These are phyloP conservation scores for Gallinago nigripennis DNA, from an alignment of 2,797 vertebrate genomes.

Conservation along the genomic window DNA sequence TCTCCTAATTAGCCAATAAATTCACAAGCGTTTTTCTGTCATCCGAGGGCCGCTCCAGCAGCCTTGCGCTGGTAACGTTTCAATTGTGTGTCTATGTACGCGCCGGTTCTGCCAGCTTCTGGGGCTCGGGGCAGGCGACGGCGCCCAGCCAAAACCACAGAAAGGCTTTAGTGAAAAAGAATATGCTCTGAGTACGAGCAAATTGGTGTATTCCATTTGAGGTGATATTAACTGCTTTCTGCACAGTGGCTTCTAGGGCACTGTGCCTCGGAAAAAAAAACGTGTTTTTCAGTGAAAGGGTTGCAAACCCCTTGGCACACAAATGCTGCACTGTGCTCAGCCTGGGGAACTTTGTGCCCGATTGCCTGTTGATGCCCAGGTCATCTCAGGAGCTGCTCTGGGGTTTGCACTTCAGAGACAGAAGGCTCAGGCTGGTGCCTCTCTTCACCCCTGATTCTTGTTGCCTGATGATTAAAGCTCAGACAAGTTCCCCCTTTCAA, in stretches of 20 bases:
- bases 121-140: not conserved
- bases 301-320: not conserved
- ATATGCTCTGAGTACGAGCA: not conserved
- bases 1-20: slow-evolving; percentile 39
- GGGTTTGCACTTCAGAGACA: not conserved
- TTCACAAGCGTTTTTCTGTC: slow-evolving; percentile 29
- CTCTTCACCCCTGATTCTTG: not conserved
- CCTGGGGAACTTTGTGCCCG: not conserved
- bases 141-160: slow-evolving; percentile 38
- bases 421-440: not conserved
- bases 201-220: not conserved
- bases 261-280: not conserved
- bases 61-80: not conserved
- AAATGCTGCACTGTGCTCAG: not conserved
- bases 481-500: not conserved
- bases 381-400: not conserved
- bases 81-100: not conserved
- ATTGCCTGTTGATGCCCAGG: not conserved
- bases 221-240: not conserved
- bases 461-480: not conserved
- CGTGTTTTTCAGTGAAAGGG: not conserved
- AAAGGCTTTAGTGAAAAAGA: slow-evolving; percentile 1
- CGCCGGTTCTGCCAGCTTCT: not conserved
- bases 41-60: not conserved
- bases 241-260: not conserved